Evolutionary conservation across 1,140 invertebrate species (phyloP), one percentile per base, ranked within the genome.

Genomic region (Aphidius gifuensis): DNA sequence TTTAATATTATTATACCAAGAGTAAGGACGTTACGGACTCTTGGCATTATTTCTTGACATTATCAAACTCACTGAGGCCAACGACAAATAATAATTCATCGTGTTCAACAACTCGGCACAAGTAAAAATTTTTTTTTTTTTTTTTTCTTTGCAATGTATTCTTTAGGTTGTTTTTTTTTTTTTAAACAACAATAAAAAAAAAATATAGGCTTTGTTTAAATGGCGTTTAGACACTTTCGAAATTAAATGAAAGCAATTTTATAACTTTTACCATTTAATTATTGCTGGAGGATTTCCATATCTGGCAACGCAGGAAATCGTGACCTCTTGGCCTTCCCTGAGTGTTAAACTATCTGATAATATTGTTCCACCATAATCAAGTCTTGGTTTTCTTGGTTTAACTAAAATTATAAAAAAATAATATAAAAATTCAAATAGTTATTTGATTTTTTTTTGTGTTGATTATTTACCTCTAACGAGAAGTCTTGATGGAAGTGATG

Each of bases 261-360:
- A 46, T n/a, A 58, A 46, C 40, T 56, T 54, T 74, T 72, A 93
- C 92, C 92, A 94, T 76, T 92, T 92, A 62, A 94, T 86, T 64
- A 87, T 83, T 32, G 92, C 90, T 3, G 92, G 88, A 23, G 91
- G 91, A 80, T 92, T 92, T 66, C 92, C 92, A 76, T 92, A 92
- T 78, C 91, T 85, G 39, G 91, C 92, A 66, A 91, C 85, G 74
- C 93, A 95, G 75, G 92, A 90, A 62, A 94, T 87, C 0, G 87
- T 88, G 9, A 87, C 88, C 66, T 88, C 83, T 64, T 90, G 85
- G 46, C 89, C 90, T 56, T 90, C 89, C 67, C 87, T 84, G 58
- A 80, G 73, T 87, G 87, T 60, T 85, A 91, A 11, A 85, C 86
- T 66, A 84, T 82, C 58, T 90, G 82, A 72, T 86, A 80, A 71